Evolutionary conservation across 2,888 invertebrate genomes (phyloP).

Genomic region (Iselma pallidipennis): DNA sequence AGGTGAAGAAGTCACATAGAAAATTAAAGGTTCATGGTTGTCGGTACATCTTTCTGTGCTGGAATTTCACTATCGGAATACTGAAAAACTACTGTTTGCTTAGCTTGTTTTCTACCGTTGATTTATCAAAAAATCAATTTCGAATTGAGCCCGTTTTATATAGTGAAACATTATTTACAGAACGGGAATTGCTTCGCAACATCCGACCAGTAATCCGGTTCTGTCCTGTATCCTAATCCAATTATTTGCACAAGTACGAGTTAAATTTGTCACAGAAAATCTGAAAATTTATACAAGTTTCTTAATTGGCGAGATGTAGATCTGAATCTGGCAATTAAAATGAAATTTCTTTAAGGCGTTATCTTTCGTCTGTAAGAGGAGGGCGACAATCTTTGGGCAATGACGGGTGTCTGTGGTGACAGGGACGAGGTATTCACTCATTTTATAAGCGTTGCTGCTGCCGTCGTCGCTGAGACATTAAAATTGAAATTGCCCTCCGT

Average conservation of each 20-base stretch:
- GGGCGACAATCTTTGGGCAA: neutral
- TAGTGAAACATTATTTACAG: neutral
- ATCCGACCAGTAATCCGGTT: neutral
- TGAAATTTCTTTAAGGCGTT: conserved; percentile 47
- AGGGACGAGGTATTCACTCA: conserved; percentile 26
- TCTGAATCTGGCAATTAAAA: conserved; percentile 49
- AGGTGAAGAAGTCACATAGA: too few species aligned
- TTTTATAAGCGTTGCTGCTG: conserved; percentile 20
- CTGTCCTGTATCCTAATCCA: conserved; percentile 3
- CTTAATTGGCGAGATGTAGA: conserved; percentile 49
- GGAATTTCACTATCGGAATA: neutral
- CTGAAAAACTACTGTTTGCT: neutral
- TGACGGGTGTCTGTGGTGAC: neutral
- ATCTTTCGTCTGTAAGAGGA: conserved; percentile 33
- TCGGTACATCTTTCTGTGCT: neutral
- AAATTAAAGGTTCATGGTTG: too few species aligned
- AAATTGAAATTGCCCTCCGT: conserved; percentile 44
- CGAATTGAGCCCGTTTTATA: neutral
- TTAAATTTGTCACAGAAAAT: conserved; percentile 42
- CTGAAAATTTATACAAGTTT: conserved; percentile 43
- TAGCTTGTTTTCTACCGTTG: neutral
- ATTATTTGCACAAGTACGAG: conserved; percentile 33
- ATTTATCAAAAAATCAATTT: neutral
- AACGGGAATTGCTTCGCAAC: neutral
- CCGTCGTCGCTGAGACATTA: conserved; percentile 33